Conservation (phyloP, 2,113 vertebrate species). For the Morone saxatilis region DNA sequence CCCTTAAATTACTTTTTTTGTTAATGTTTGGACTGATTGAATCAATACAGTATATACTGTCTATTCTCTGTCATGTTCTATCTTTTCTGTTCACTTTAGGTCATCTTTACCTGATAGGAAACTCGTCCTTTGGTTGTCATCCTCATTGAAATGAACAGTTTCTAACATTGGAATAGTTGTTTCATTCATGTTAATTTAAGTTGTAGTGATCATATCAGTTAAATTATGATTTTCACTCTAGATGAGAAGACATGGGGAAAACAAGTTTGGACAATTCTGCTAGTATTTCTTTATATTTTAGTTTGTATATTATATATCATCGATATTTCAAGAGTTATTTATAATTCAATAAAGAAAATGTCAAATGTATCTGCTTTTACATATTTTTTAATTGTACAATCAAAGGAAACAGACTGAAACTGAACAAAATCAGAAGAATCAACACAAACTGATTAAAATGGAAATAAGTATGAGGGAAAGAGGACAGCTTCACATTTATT, state of each 20-base stretch:
- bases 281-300: neutral
- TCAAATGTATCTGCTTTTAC: neutral
- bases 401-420: neutral
- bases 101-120: too few relatives aligned
- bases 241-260: neutral
- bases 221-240: neutral
- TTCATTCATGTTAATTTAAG: neutral
- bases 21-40: too few relatives aligned
- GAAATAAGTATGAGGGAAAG: neutral
- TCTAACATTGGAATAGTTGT: too few relatives aligned
- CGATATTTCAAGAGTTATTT: conserved; percentile 15
- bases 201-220: neutral
- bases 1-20: too few relatives aligned
- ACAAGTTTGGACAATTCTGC: neutral
- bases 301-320: conserved; percentile 5
- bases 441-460: neutral
- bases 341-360: conserved; percentile 9
- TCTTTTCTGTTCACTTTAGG: too few relatives aligned
- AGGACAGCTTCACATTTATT: neutral
- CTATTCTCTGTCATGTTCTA: too few relatives aligned
- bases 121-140: neutral
- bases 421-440: neutral
- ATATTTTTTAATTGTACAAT: neutral
- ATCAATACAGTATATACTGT: too few relatives aligned
- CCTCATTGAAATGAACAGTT: neutral